Evolutionary conservation across 2,113 vertebrate genomes (phyloP).

Genomic region (Poeciliopsis occidentalis): DNA sequence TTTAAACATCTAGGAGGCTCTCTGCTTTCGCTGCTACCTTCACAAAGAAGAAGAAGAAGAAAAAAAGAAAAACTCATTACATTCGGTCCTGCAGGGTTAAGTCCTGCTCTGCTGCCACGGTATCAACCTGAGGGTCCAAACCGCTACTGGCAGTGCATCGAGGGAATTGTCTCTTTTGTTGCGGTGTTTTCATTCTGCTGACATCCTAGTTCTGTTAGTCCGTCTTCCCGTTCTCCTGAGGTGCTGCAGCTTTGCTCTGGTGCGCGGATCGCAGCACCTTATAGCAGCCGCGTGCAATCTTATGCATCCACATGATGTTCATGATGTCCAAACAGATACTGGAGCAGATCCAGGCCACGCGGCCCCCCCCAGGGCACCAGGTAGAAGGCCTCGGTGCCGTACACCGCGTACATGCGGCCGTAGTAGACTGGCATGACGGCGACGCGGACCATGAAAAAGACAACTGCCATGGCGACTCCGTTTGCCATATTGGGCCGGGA

Average conservation of each 20-base stretch:
- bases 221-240: conserved; percentile 89
- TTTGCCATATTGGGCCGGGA: conserved; percentile 92
- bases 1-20: conserved; percentile 28
- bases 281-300: conserved; percentile 92
- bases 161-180: conserved; percentile 19
- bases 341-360: conserved; percentile 88
- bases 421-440: conserved; percentile 92
- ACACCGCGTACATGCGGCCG: conserved; percentile 82
- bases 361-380: conserved; percentile 84
- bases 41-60: not conserved
- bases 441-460: conserved; percentile 94
- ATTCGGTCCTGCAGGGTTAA: conserved; percentile 32
- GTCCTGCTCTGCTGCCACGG: conserved; percentile 11
- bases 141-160: conserved; percentile 12
- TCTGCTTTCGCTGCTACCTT: not conserved
- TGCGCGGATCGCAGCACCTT: conserved; percentile 86
- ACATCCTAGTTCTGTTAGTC: conserved; percentile 73
- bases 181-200: conserved; percentile 5
- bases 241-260: conserved; percentile 68
- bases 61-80: conserved; percentile 12
- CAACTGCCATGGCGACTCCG: conserved; percentile 91
- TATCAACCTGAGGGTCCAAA: conserved; percentile 36
- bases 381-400: conserved; percentile 89
- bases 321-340: conserved; percentile 92
- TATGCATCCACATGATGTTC: conserved; percentile 99